Percentiles rank a stretch among this genome's conserved stretches.
phyloP scores from a whole-genome alignment of 2,113 vertebrate genomes.

The Origma solitaria region DNA sequence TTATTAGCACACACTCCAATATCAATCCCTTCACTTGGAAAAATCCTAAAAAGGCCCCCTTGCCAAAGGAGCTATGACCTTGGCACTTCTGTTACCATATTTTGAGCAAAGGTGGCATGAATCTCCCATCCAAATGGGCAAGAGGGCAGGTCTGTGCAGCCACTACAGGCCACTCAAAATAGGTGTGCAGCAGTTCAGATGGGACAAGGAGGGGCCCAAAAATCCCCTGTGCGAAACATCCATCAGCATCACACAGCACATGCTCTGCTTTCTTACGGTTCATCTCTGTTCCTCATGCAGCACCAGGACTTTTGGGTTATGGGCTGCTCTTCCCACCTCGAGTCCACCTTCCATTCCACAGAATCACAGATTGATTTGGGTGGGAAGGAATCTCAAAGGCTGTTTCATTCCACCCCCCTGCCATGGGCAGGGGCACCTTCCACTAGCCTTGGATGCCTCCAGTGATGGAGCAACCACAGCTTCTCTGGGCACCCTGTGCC shows the following conservation, averaged over 20 bases:
- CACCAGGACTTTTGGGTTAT: not conserved
- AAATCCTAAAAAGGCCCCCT: not conserved
- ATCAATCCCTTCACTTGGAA: not conserved
- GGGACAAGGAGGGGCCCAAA: not conserved
- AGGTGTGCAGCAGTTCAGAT: not conserved
- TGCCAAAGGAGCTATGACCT: not conserved
- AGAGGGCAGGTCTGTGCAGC: not conserved
- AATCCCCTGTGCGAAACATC: fast-evolving
- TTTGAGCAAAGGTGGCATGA: not conserved
- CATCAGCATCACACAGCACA: not conserved
- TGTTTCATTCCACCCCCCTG: not conserved
- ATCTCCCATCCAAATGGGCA: fast-evolving
- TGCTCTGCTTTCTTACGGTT: fast-evolving
- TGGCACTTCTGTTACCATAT: fast-evolving
- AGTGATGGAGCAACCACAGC: not conserved
- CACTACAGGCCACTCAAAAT: not conserved
- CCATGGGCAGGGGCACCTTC: not conserved
- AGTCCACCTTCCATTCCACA: not conserved
- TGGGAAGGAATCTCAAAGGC: not conserved
- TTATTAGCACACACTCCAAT: not conserved
- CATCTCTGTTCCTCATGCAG: not conserved
- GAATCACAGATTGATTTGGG: not conserved
- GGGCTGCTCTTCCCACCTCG: not conserved
- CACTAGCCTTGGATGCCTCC: no score
- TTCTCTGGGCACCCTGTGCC: not conserved